Evolutionary conservation across 2,888 invertebrate genomes (phyloP).

Genomic region (Lydus trimaculatus): DNA sequence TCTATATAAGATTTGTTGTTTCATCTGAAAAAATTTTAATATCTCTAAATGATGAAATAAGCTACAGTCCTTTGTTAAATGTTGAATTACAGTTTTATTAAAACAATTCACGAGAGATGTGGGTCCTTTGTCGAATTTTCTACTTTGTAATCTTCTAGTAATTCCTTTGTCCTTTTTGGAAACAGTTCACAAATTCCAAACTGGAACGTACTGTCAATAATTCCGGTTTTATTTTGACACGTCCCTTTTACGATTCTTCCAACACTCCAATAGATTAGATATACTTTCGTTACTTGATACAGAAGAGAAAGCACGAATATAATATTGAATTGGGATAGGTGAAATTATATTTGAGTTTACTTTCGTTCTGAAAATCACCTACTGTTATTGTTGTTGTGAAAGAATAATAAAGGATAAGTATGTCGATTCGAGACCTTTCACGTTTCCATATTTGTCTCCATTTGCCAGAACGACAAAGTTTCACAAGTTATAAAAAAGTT

Average conservation of each 20-base stretch:
- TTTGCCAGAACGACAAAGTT: neutral
- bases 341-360: too few species aligned
- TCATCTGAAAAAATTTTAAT: neutral
- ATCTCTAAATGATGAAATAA: neutral
- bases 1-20: neutral
- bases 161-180: neutral
- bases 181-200: too few species aligned
- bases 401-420: neutral
- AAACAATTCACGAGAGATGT: neutral
- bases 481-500: conserved; percentile 1
- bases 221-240: too few species aligned
- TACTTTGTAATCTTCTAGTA: neutral
- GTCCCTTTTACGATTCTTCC: too few species aligned
- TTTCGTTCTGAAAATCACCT: neutral
- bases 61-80: neutral
- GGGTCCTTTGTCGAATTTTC: too few species aligned
- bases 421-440: neutral
- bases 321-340: too few species aligned
- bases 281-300: too few species aligned
- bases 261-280: too few species aligned
- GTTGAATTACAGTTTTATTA: neutral
- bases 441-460: neutral
- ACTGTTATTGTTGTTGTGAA: neutral
- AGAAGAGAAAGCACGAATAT: too few species aligned
- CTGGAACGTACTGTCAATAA: too few species aligned